Evolutionary conservation across 2,888 invertebrate genomes (phyloP).

Genomic region (Plebejus anna): DNA sequence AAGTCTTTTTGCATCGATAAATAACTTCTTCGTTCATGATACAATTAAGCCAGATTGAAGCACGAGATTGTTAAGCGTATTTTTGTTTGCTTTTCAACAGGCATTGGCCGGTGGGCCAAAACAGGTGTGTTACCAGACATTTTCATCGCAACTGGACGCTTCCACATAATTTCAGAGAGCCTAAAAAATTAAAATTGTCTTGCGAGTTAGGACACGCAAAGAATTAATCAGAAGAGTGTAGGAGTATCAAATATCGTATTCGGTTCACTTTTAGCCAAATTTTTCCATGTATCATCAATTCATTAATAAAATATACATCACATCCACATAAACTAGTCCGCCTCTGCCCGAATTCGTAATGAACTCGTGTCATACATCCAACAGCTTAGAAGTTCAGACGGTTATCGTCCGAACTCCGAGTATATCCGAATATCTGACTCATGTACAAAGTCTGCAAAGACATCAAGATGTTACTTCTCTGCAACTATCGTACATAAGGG

Average conservation of each 20-base stretch:
- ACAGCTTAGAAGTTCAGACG: not conserved
- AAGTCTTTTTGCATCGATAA: too few relatives aligned
- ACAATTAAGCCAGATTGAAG: too few relatives aligned
- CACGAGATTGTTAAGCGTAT: too few relatives aligned
- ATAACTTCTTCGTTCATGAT: too few relatives aligned
- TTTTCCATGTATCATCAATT: not conserved
- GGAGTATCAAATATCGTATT: not conserved
- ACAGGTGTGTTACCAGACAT: too few relatives aligned
- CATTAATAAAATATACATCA: constrained; percentile 1
- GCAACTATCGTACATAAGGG: not conserved
- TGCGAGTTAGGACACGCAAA: not conserved
- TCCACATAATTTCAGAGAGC: too few relatives aligned
- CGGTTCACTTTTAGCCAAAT: not conserved
- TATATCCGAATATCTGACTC: not conserved
- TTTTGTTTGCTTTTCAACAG: too few relatives aligned
- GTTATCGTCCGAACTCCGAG: not conserved
- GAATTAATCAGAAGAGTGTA: not conserved
- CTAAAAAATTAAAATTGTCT: too few relatives aligned
- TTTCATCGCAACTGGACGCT: too few relatives aligned
- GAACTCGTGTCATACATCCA: not conserved
- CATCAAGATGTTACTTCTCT: not conserved
- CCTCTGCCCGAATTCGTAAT: not conserved
- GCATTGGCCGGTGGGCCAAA: too few relatives aligned
- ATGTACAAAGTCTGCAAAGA: not conserved
- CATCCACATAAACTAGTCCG: not conserved